Evolutionary conservation across 2,113 vertebrate species (phyloP), one percentile per base, ranked within the genome.

Genomic region (Microtus oregoni): DNA sequence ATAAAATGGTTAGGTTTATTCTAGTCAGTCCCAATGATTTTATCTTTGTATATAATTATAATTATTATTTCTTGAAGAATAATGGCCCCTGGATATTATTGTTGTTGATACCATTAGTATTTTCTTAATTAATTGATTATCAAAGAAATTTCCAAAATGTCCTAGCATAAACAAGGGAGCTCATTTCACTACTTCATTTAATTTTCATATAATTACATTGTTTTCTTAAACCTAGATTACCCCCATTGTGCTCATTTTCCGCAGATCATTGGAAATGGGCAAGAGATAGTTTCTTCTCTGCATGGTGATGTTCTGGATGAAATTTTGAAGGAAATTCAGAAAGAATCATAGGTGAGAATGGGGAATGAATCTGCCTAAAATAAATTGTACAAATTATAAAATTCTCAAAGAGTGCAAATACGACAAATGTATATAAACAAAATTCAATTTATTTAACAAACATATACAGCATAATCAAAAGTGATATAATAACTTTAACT

Each of bases 81-180:
- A 77, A 30, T 87, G 78, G 13, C 32, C 17, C 15, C 10, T 17
- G 50, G 14, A 28, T 90, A 15, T 15, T 63, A 14, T 20, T 75
- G n/a, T 47, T 96, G 65, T 35, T 44, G 19, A 22, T 22, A 86
- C 13, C 32, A 44, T 44, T 44, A 41, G 47, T 52, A 68, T 88
- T 72, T 92, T 83, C 65, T 96, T 30, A 95, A 89, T 52, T 76
- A 96, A 75, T 61, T 19, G 20, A 17, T 0, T 77, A 41, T 82
- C n/a, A 91, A 91, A 83, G 35, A 90, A 47, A 4, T 17, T 75
- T 3, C 5, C 17, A 52, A 26, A 41, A 77, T 55, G 22, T 50
- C 41, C 30, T 75, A 41, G 26, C 73, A 41, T n/a, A 91, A 91
- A 4, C 50, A 87, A 58, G 24, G 58, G 50, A 77, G 14, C 10